Percentiles rank a stretch among this genome's conserved stretches.
Evolutionary conservation across 23 tunicate species (phyloP).

Genomic region (Trididemnum clinides): DNA sequence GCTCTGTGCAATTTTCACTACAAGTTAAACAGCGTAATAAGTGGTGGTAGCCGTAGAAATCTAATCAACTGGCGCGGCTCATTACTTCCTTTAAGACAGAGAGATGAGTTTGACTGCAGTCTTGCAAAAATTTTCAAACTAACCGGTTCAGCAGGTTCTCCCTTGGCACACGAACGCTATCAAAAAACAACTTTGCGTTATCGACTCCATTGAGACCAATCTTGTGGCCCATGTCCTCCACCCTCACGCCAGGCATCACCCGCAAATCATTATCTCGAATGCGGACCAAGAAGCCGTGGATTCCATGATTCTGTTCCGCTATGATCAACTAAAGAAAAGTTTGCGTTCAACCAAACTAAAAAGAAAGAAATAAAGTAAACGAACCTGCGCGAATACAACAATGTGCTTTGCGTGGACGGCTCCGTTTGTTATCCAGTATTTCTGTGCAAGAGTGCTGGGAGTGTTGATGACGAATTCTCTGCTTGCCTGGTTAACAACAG

Average conservation of each 20-base stretch:
- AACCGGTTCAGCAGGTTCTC: constrained; percentile 93
- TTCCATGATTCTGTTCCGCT: constrained; percentile 75
- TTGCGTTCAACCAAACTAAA: too few relatives aligned
- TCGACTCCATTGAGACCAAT: constrained; percentile 99
- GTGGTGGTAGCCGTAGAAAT: too few relatives aligned
- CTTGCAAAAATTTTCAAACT: too few relatives aligned
- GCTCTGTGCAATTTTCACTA: too few relatives aligned
- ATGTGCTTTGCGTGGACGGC: constrained; percentile 98
- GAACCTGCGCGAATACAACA: constrained; percentile 96
- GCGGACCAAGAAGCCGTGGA: constrained; percentile 88
- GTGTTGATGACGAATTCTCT: constrained; percentile 87
- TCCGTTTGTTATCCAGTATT: constrained; percentile 99
- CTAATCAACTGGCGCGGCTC: too few relatives aligned
- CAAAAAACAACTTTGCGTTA: constrained; percentile 87
- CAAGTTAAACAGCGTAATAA: too few relatives aligned
- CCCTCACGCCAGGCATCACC: constrained; percentile 81
- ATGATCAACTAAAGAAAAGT: constrained; percentile 49
- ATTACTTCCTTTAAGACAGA: too few relatives aligned
- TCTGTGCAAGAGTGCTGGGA: constrained; percentile 91
- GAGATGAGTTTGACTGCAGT: too few relatives aligned
- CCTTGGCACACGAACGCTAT: constrained; percentile 86
- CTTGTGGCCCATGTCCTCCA: constrained; percentile 98
- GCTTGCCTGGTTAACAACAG: constrained; percentile 55
- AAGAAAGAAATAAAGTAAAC: too few relatives aligned
- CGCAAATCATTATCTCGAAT: constrained; percentile 82